phyloP scores from a whole-genome alignment of 2,888 invertebrate species.

The Dynastes grantii region DNA sequence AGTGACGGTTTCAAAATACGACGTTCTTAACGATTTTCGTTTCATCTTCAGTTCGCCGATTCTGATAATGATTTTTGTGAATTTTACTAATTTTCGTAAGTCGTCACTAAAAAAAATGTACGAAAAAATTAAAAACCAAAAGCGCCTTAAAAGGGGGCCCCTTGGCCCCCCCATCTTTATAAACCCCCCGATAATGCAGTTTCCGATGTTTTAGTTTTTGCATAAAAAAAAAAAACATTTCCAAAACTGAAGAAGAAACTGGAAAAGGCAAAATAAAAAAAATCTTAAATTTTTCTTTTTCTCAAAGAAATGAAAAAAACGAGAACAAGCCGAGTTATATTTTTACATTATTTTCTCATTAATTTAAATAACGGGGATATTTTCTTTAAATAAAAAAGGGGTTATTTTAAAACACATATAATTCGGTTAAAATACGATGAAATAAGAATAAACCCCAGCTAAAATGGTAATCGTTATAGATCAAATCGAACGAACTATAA shows the following conservation, averaged over 20 bases:
- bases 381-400: neutral
- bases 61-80: neutral
- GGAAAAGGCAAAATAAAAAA: neutral
- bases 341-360: neutral
- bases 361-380: neutral
- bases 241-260: neutral
- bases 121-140: constrained; percentile 12
- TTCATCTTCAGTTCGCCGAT: neutral
- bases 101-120: constrained; percentile 15
- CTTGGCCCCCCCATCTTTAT: too few species aligned
- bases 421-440: neutral
- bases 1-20: neutral
- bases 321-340: neutral
- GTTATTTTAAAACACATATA: neutral
- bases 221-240: constrained; percentile 5
- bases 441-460: neutral
- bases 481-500: neutral
- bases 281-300: neutral
- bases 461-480: neutral
- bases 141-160: too few species aligned
- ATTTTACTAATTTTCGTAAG: constrained; percentile 6
- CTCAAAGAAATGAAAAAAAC: neutral
- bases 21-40: neutral
- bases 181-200: neutral
- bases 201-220: neutral